Evolutionary conservation across 2,113 vertebrate species (phyloP), one percentile per base, ranked within the genome.

Genomic region (Mola mola): DNA sequence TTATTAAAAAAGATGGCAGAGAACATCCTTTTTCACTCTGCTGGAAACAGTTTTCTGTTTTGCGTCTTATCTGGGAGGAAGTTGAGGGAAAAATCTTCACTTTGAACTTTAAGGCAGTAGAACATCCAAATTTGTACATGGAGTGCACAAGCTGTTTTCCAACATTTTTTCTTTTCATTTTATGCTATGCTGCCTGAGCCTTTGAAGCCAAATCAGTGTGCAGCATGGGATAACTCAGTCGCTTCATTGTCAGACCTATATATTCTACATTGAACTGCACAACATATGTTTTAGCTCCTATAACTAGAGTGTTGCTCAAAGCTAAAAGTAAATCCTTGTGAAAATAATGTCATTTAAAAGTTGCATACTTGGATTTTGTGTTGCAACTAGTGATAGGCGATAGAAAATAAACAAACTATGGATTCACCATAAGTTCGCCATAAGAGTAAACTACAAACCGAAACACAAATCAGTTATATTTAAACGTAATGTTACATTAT

Each of bases 281-380:
- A 29, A 46, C 19, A 17, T 41, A 41, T 55, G 5, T n/a, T 41
- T 34, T 1, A 20, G 8, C n/a, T 8, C 22, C 20, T 2, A 12
- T 38, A n/a, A 40, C 29, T 65, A 15, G 15, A 25, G 24, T 65
- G n/a, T 12, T 36, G 33, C 11, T n/a, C n/a, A n/a, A n/a, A n/a
- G 9, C 33, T 12, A 13, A 5, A 36, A 13, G 33, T 12, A 3
- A 12, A 49, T 22, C 6, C 31, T 6, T 8, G 15, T 43, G 7
- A 8, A 26, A 43, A 34, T 21, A n/a, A 17, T 21, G 0, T 13
- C 12, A 15, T n/a, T n/a, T n/a, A n/a, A n/a, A n/a, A n/a, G 3
- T 24, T 19, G 7, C 4, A 19, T 17, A 26, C 21, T 46, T 53
- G 31, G 3, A 10, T 17, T 11, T 12, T 33, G 10, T 49, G 3